phyloP scores from a whole-genome alignment of 2,797 vertebrate genomes.

The Chrysocyon brachyurus region DNA sequence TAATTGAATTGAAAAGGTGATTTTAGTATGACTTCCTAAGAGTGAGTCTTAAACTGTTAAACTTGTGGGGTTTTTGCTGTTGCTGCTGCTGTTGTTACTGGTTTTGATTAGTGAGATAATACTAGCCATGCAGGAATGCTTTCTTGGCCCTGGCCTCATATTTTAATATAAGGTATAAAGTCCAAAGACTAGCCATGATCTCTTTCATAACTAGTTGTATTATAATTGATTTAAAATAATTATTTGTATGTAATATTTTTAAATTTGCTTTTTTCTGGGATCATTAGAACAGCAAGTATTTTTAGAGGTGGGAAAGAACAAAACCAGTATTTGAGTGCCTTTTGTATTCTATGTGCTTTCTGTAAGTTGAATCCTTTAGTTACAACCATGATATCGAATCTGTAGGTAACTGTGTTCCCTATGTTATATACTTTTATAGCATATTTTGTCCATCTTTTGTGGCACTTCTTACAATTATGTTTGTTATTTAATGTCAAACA shows the following conservation, averaged over 20 bases:
- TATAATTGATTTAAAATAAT: constrained; percentile 35
- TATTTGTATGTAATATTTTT: neutral
- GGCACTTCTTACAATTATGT: neutral
- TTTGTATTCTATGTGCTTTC: neutral
- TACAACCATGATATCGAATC: neutral
- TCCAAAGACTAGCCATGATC: neutral
- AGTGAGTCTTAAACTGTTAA: neutral
- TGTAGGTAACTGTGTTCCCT: neutral
- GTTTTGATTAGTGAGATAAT: constrained; percentile 1
- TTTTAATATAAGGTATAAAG: neutral
- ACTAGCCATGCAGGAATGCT: neutral
- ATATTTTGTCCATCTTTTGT: constrained; percentile 7
- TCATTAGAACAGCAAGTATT: neutral
- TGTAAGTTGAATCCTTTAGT: neutral
- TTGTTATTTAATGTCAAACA: constrained; percentile 54
- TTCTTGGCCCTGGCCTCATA: constrained; percentile 10
- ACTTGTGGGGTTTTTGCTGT: neutral
- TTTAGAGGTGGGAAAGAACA: neutral
- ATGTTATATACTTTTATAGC: neutral
- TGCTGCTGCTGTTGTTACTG: neutral
- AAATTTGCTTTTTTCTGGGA: neutral
- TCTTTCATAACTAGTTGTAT: constrained; percentile 21
- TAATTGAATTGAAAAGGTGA: constrained; percentile 12
- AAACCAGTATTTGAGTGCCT: neutral
- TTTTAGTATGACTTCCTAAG: neutral